phyloP scores from a whole-genome alignment of 92 coral and sea anemone genomes.

The Porites evermanni region DNA sequence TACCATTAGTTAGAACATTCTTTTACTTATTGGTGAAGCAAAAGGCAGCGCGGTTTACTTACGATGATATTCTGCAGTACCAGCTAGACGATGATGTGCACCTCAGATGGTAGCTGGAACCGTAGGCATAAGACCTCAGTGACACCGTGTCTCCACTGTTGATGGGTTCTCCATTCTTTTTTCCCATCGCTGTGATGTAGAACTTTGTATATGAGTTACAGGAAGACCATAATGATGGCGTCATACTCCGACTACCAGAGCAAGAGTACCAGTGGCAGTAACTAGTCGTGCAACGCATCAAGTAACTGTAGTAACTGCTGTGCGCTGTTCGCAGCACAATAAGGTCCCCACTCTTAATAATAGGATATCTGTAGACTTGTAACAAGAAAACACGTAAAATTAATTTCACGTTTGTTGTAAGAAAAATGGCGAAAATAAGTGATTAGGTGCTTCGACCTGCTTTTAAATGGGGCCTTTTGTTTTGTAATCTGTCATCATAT shows the following conservation, averaged over 20 bases:
- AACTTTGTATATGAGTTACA: conserved; percentile 3
- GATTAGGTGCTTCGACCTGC: too few species aligned
- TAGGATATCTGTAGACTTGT: conserved; percentile 67
- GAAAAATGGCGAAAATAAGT: too few species aligned
- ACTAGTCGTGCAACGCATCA: conserved; percentile 51
- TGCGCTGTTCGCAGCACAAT: conserved; percentile 65
- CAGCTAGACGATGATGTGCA: conserved; percentile 31
- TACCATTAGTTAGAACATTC: too few species aligned
- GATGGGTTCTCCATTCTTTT: conserved; percentile 77
- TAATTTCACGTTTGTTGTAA: not conserved
- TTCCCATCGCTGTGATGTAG: conserved; percentile 70
- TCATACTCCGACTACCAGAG: conserved; percentile 38
- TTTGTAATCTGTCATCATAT: too few species aligned
- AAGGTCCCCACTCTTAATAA: conserved; percentile 75
- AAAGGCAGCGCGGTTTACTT: not conserved
- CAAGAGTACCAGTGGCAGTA: conserved; percentile 50
- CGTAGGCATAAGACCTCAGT: not conserved
- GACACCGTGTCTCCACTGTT: conserved; percentile 77
- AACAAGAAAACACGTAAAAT: not conserved
- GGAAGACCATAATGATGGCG: conserved; percentile 67
- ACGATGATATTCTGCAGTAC: conserved; percentile 4
- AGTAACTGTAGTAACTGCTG: conserved; percentile 41
- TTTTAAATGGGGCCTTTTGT: too few species aligned
- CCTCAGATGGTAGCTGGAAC: conserved; percentile 38
- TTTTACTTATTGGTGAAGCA: too few species aligned